These are phyloP conservation scores for Gallinago nigripennis DNA, from an alignment of 2,797 vertebrate genomes.

Conservation along the genomic window DNA sequence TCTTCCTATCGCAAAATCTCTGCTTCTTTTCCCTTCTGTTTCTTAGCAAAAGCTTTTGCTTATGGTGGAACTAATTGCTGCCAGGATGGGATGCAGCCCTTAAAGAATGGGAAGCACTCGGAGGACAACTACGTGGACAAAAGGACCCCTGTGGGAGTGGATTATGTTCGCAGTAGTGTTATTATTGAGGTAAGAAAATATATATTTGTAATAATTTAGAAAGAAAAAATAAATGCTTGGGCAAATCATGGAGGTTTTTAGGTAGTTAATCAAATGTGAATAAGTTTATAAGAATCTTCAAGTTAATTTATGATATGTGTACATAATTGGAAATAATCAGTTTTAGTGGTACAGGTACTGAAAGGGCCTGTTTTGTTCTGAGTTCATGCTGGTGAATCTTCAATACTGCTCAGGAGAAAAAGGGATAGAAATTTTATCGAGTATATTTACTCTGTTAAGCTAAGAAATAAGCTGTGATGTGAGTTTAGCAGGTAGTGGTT, in stretches of 20 bases:
- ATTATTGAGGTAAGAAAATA: slow-evolving; percentile 83
- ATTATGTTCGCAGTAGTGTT: slow-evolving; percentile 86
- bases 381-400: background rate
- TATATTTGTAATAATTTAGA: background rate
- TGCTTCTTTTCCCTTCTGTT: background rate
- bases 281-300: background rate
- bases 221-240: too few species aligned
- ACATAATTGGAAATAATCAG: background rate
- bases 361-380: background rate
- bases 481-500: background rate
- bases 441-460: background rate
- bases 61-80: slow-evolving; percentile 86
- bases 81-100: slow-evolving; percentile 77
- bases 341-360: background rate
- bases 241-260: background rate
- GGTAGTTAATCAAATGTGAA: fast-evolving
- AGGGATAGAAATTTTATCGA: background rate
- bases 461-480: background rate
- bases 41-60: slow-evolving; percentile 87
- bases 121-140: slow-evolving; percentile 79
- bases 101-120: slow-evolving; percentile 73
- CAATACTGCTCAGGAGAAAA: background rate
- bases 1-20: background rate
- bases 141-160: slow-evolving; percentile 77
- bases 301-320: background rate